Base-by-base conservation (phyloP, 2,797 vertebrate species). In the Hoplostethus mediterraneus region DNA sequence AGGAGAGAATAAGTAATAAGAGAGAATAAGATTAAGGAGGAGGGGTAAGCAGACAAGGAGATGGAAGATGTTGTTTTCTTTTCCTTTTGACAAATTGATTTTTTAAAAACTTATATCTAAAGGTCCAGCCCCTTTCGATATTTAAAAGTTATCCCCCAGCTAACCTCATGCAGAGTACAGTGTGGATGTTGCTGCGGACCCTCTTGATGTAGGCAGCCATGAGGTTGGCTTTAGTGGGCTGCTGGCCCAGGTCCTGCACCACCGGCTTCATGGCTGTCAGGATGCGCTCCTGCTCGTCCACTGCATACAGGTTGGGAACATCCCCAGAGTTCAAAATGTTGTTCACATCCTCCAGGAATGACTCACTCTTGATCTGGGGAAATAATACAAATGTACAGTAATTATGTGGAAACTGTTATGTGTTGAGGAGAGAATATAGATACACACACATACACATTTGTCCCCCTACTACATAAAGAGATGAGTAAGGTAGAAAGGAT, bases 91-190 rank as follows among this genome's bases (percentile, higher is more conserved):
- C 3, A 0, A 38, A 21, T 10, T 28, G 8, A 59, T 45, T 49
- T 47, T 2, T 4, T 21, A 2, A 2, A 1, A 28, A 28, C 28
- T 28, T 28, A 28, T 28, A 28, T 28, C 28, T 28, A 28, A 28
- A 28, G 28, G 28, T 28, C 28, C 28, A 28, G 28, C 28, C 28
- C 28, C 28, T 28, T 28, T 28, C 28, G 28, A 28, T 28, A 28
- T 28, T n/a, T n/a, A n/a, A n/a, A 31, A 2, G 12, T 9, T 28
- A 28, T n/a, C 28, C 28, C 28, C 47, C 51, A 54, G 33, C 64
- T 60, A 81, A 98, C 97, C 97, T 98, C 97, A 99, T 97, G 89
- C 97, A 99, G 36, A 98, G 91, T 51, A 98, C 97, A 70, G 94
- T 89, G 80, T 98, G 97, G 85, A 97, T 96, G 77, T 97, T 98